Evolutionary conservation across 2,888 invertebrate species (phyloP).

Genomic region (Bimastos eiseni): DNA sequence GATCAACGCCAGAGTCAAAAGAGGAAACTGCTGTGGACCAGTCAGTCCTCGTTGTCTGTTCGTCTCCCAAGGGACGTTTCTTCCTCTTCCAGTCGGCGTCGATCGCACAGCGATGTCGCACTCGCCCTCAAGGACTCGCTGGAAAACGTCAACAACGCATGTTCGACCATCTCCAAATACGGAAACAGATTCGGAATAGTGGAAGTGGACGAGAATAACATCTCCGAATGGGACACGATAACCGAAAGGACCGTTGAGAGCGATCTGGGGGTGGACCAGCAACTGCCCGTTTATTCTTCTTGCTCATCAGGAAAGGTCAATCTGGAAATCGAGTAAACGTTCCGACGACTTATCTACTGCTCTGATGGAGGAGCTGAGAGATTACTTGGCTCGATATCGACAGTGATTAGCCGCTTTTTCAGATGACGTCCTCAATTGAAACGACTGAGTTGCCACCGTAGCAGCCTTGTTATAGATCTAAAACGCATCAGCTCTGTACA

Average conservation of each 20-base stretch:
- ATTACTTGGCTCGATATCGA: neutral
- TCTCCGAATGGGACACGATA: neutral
- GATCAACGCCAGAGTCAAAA: neutral
- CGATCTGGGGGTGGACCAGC: neutral
- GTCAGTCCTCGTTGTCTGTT: neutral
- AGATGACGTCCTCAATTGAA: neutral
- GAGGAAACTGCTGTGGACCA: neutral
- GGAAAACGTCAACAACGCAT: neutral
- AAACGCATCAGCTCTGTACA: neutral
- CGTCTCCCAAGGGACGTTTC: neutral
- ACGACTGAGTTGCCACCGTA: neutral
- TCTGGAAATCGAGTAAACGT: neutral
- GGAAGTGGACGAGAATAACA: neutral
- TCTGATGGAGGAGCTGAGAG: neutral
- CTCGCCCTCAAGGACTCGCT: constrained; percentile 15
- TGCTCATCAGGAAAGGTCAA: neutral
- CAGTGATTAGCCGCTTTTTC: neutral
- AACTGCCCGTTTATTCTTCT: no score
- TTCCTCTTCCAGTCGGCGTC: neutral
- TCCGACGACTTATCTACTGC: neutral
- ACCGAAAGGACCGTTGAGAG: neutral
- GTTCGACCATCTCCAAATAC: neutral
- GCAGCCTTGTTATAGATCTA: neutral
- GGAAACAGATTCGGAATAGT: neutral
- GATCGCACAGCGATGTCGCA: constrained; percentile 8